These are phyloP conservation scores for Hesperia comma DNA, from an alignment of 2,888 invertebrate species.

Conservation along the genomic window DNA sequence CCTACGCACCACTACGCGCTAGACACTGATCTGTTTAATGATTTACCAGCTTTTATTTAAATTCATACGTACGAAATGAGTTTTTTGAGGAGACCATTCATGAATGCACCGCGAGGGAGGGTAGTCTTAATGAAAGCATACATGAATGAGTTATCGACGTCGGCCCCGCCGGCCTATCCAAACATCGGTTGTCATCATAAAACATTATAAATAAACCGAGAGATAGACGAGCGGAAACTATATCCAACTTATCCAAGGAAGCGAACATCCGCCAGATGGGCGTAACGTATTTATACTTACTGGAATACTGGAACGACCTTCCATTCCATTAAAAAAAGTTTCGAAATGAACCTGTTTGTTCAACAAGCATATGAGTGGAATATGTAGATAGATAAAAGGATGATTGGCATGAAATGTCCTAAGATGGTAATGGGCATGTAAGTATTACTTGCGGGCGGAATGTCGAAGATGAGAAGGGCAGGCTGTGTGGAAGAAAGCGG, in stretches of 20 bases:
- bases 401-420: slow-evolving; percentile 2
- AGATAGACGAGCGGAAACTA: slow-evolving; percentile 73
- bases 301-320: slow-evolving; percentile 34
- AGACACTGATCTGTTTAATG: slow-evolving; percentile 59
- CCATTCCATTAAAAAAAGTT: slow-evolving; percentile 17
- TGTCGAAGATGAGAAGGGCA: slow-evolving; percentile 24
- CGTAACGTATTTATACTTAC: slow-evolving; percentile 54
- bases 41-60: slow-evolving; percentile 44
- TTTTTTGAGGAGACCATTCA: slow-evolving; percentile 37
- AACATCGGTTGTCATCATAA: slow-evolving; percentile 66
- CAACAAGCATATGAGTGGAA: too few relatives aligned
- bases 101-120: slow-evolving; percentile 3
- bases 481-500: slow-evolving; percentile 46
- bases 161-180: slow-evolving; percentile 60
- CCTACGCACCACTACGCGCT: slow-evolving; percentile 68
- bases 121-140: slow-evolving; percentile 43
- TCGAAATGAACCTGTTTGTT: slow-evolving; percentile 8
- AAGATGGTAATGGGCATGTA: slow-evolving; percentile 8
- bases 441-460: slow-evolving; percentile 13
- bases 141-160: slow-evolving; percentile 65
- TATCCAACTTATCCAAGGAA: slow-evolving; percentile 76
- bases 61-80: slow-evolving; percentile 40
- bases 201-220: slow-evolving; percentile 73
- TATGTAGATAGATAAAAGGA: background rate
- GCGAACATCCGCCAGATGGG: slow-evolving; percentile 81